These are phyloP conservation scores for Tympanuchus pallidicinctus DNA, from an alignment of 2,113 vertebrate genomes.

Conservation along the genomic window DNA sequence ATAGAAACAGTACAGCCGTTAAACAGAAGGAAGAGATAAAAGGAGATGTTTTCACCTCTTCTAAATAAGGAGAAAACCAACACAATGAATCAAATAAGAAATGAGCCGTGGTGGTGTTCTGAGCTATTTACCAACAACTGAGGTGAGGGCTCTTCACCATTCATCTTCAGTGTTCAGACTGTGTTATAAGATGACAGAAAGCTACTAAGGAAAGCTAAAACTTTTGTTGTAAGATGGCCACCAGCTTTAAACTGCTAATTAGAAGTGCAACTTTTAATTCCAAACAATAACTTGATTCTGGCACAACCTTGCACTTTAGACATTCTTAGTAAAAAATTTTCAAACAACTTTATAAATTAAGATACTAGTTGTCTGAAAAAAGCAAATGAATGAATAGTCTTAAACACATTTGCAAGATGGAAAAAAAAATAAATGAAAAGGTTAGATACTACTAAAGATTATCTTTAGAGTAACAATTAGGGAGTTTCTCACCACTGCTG, in stretches of 20 bases:
- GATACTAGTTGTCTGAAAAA: background rate
- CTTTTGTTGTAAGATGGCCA: background rate
- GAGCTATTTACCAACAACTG: background rate
- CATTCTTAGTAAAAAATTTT: background rate
- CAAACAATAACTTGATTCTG: background rate
- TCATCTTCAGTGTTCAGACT: background rate
- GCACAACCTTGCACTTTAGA: background rate
- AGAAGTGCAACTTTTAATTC: background rate
- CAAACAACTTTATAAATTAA: conserved; percentile 16
- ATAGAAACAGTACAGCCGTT: background rate
- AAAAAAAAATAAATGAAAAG: background rate
- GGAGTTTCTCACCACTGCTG: background rate
- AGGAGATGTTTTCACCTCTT: background rate
- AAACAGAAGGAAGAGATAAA: background rate
- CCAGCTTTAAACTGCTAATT: background rate
- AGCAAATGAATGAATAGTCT: background rate
- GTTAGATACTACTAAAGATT: background rate
- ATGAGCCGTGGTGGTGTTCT: background rate
- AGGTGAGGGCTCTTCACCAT: background rate
- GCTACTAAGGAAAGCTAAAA: background rate
- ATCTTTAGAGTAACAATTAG: background rate
- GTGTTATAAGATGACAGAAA: background rate
- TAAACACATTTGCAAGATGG: background rate
- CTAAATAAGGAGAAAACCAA: background rate
- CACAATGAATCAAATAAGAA: background rate